Evolutionary conservation across 2,797 vertebrate species (phyloP).

Genomic region (Amniataba percoides): DNA sequence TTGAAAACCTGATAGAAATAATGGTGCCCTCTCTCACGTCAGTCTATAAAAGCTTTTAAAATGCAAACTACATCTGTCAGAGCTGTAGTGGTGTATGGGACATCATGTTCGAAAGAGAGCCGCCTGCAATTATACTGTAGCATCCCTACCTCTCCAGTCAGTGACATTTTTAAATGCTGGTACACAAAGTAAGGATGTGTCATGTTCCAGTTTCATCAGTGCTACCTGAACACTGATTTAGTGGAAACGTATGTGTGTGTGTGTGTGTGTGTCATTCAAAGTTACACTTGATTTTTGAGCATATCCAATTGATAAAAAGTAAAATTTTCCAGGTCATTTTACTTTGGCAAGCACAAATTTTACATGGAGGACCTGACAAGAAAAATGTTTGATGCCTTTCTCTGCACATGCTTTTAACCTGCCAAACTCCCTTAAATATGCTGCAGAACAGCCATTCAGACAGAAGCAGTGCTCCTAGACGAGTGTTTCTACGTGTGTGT

Average conservation of each 20-base stretch:
- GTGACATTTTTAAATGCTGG: constrained; percentile 2
- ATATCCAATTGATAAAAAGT: not conserved
- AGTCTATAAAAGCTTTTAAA: constrained; percentile 7
- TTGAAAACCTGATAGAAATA: not conserved
- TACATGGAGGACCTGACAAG: too few species aligned
- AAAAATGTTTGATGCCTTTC: not conserved
- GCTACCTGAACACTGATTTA: not conserved
- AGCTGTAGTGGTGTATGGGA: not conserved
- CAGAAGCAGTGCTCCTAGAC: not conserved
- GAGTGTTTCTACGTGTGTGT: not conserved
- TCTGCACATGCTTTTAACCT: too few species aligned
- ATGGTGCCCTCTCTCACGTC: not conserved
- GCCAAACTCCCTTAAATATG: not conserved
- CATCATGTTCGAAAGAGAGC: not conserved
- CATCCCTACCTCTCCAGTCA: not conserved
- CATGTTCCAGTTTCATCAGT: not conserved
- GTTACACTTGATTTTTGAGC: not conserved
- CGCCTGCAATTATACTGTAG: not conserved
- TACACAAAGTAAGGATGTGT: not conserved
- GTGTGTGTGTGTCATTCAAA: not conserved
- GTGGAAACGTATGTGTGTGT: not conserved
- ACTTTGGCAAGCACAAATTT: not conserved
- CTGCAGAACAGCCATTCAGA: not conserved
- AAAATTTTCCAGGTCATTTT: not conserved
- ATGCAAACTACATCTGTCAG: not conserved